Evolutionary conservation across 2,888 invertebrate genomes (phyloP).

Genomic region (Platynereis dumerilii): DNA sequence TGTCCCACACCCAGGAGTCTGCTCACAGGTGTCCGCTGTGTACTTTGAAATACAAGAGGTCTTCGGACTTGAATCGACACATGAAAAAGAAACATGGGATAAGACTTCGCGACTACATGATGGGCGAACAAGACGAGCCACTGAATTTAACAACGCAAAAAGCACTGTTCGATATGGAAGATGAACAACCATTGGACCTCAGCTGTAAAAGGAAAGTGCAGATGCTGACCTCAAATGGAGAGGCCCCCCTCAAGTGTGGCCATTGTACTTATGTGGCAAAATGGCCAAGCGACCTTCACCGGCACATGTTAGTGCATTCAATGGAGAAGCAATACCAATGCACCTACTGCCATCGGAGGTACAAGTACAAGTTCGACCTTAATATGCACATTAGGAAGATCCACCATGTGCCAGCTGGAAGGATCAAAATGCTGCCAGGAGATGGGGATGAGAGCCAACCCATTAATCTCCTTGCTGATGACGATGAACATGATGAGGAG

Average conservation of each 20-base stretch:
- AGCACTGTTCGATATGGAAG: slow-evolving; percentile 12
- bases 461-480: background rate
- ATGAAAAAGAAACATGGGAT: slow-evolving; percentile 57
- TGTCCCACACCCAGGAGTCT: slow-evolving; percentile 26
- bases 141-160: slow-evolving; percentile 24
- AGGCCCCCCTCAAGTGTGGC: slow-evolving; percentile 49
- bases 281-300: slow-evolving; percentile 60
- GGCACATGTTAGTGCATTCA: slow-evolving; percentile 61
- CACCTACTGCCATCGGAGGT: slow-evolving; percentile 74
- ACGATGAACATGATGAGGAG: background rate
- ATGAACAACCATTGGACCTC: slow-evolving; percentile 20
- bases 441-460: background rate
- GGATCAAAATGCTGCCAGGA: slow-evolving; percentile 16
- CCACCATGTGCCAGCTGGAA: slow-evolving; percentile 28
- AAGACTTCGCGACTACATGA: slow-evolving; percentile 42
- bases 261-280: slow-evolving; percentile 62
- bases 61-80: slow-evolving; percentile 57
- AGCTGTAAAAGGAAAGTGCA: background rate
- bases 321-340: slow-evolving; percentile 59
- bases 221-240: background rate
- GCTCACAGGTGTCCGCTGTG: slow-evolving; percentile 36
- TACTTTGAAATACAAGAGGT: slow-evolving; percentile 47
- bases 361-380: slow-evolving; percentile 71
- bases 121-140: slow-evolving; percentile 30
- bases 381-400: slow-evolving; percentile 32